phyloP scores from a whole-genome alignment of 1,140 invertebrate genomes.

The Cardiocondyla obscurior region DNA sequence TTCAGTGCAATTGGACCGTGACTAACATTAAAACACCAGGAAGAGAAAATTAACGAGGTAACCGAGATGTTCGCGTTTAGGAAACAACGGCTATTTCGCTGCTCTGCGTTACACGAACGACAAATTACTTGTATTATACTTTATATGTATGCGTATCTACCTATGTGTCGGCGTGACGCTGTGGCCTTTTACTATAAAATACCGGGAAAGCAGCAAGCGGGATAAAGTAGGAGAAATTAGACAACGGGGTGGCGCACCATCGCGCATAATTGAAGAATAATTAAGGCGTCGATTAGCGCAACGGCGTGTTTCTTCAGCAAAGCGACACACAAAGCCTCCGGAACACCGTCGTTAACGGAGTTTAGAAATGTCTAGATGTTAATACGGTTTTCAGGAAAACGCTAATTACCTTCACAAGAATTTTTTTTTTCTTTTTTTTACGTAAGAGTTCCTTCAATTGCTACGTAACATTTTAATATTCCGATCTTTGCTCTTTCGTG shows the following conservation, averaged over 20 bases:
- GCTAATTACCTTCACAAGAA: not conserved
- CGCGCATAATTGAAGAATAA: slow-evolving; percentile 65
- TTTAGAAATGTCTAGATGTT: not conserved
- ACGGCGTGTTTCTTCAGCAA: not conserved
- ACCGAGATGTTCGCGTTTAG: not conserved
- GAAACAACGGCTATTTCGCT: slow-evolving; percentile 2
- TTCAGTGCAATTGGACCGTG: slow-evolving; percentile 4
- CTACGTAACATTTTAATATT: not conserved
- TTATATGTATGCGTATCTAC: slow-evolving; percentile 24
- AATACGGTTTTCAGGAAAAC: not conserved
- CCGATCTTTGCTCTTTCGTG: too few relatives aligned
- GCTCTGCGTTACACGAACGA: slow-evolving; percentile 20
- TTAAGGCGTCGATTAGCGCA: slow-evolving; percentile 61
- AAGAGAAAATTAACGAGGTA: slow-evolving; percentile 30
- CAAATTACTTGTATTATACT: slow-evolving; percentile 56
- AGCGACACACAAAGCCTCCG: not conserved
- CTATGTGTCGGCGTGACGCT: not conserved
- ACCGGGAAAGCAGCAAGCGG: slow-evolving; percentile 20
- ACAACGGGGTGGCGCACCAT: not conserved
- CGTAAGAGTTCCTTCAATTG: not conserved
- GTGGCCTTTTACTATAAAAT: slow-evolving; percentile 18
- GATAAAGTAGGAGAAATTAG: not conserved
- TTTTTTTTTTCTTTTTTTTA: not conserved
- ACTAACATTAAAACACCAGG: slow-evolving; percentile 1
- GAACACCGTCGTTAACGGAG: not conserved